These are phyloP conservation scores for Rallus crepitans DNA, from an alignment of 2,797 vertebrate genomes.

Conservation along the genomic window DNA sequence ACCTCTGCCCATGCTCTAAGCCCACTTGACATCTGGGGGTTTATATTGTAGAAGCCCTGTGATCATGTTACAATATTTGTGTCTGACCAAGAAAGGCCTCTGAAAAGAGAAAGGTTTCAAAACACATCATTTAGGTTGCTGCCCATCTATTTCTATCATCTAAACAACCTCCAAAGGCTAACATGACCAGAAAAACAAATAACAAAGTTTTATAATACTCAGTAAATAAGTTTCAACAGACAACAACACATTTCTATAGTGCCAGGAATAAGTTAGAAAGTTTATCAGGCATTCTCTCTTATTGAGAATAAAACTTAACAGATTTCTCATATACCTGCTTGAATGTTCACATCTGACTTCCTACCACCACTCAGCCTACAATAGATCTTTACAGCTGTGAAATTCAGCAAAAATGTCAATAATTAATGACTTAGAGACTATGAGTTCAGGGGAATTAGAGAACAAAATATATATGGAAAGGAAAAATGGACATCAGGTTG, in stretches of 20 bases:
- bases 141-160: not conserved
- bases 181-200: not conserved
- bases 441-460: not conserved
- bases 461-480: not conserved
- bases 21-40: not conserved
- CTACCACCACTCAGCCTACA: not conserved
- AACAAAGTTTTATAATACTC: not conserved
- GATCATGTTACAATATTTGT: not conserved
- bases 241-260: not conserved
- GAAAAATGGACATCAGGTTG: not conserved
- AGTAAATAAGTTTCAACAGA: not conserved
- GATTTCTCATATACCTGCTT: not conserved
- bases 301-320: not conserved
- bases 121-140: not conserved
- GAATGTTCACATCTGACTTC: not conserved
- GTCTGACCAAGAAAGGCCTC: not conserved
- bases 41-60: not conserved
- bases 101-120: not conserved
- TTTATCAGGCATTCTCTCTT: not conserved
- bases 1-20: not conserved
- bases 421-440: not conserved
- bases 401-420: not conserved
- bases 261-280: not conserved
- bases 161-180: not conserved
- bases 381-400: not conserved